A percentile compares a stretch with the other conserved stretches of the same genome.
phyloP scores from a whole-genome alignment of 2,888 invertebrate species.

The Tiliacea citrago region DNA sequence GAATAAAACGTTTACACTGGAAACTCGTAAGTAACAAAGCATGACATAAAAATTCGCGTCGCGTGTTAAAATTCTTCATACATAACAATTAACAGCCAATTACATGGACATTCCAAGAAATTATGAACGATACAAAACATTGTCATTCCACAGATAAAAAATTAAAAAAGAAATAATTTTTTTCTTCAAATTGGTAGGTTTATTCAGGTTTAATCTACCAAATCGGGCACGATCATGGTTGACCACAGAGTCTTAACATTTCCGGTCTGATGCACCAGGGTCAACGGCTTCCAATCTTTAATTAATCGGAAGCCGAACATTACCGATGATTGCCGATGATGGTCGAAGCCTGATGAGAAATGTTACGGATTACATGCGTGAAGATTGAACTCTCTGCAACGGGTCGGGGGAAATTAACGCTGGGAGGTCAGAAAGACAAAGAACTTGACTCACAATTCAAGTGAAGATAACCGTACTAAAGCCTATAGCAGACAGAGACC shows the following conservation, averaged over 20 bases:
- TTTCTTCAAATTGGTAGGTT: constrained; percentile 19
- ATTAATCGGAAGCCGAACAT: constrained; percentile 65
- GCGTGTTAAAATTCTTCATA: constrained; percentile 28
- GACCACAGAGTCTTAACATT: constrained; percentile 33
- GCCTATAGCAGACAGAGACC: neutral
- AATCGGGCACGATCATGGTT: constrained; percentile 35
- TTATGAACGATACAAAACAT: constrained; percentile 26
- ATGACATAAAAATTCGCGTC: neutral
- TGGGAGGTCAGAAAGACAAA: neutral
- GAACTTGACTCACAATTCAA: neutral
- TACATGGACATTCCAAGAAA: constrained; percentile 39
- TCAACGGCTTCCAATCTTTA: constrained; percentile 57
- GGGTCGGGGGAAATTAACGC: constrained; percentile 11
- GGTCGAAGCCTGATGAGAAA: constrained; percentile 53
- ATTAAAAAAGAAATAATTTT: constrained; percentile 1
- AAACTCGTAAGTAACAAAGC: constrained; percentile 9
- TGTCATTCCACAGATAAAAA: constrained; percentile 22
- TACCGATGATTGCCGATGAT: constrained; percentile 51
- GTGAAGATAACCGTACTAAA: neutral
- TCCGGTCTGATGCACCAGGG: constrained; percentile 62
- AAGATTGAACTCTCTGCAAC: constrained; percentile 54
- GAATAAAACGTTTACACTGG: neutral
- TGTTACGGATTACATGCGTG: constrained; percentile 54
- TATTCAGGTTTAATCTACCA: constrained; percentile 26
- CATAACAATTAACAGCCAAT: constrained; percentile 38